A percentile compares a stretch with the other conserved stretches of the same genome.
Evolutionary conservation across 2,797 vertebrate genomes (phyloP).

Genomic region (Cercopithecus neglectus): DNA sequence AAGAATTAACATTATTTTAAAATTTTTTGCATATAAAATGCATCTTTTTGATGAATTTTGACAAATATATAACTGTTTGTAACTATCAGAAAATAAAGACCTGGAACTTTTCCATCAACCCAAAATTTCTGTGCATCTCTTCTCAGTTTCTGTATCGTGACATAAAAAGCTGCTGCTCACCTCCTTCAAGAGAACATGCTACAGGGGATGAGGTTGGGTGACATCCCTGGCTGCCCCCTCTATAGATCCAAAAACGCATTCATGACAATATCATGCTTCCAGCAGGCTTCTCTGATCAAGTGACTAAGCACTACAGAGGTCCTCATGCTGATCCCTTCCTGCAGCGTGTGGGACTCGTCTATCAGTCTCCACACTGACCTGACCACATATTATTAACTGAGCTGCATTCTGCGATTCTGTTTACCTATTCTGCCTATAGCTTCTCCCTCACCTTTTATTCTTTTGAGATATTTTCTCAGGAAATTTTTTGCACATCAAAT

Average conservation of each 20-base stretch:
- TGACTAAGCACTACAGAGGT: background rate
- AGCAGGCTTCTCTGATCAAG: background rate
- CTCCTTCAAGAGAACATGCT: background rate
- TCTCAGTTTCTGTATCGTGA: background rate
- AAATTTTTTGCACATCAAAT: background rate
- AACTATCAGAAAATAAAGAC: background rate
- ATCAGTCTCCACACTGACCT: no score
- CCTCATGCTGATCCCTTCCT: background rate
- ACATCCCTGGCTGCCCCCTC: background rate
- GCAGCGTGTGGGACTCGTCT: background rate
- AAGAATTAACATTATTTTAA: background rate
- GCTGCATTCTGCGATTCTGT: rapidly evolving
- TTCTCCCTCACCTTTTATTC: background rate
- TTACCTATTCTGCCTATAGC: rapidly evolving
- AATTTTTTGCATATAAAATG: background rate
- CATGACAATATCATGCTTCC: background rate
- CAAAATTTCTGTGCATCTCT: background rate
- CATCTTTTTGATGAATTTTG: background rate
- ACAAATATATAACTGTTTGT: background rate
- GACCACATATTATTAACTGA: background rate
- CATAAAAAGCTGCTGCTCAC: background rate
- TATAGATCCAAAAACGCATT: background rate
- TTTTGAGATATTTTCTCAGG: background rate
- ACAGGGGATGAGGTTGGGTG: background rate
- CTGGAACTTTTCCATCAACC: background rate